Percentiles rank a stretch among this genome's conserved stretches.
phyloP scores from a whole-genome alignment of 2,113 vertebrate genomes.

The Orycteropus afer region DNA sequence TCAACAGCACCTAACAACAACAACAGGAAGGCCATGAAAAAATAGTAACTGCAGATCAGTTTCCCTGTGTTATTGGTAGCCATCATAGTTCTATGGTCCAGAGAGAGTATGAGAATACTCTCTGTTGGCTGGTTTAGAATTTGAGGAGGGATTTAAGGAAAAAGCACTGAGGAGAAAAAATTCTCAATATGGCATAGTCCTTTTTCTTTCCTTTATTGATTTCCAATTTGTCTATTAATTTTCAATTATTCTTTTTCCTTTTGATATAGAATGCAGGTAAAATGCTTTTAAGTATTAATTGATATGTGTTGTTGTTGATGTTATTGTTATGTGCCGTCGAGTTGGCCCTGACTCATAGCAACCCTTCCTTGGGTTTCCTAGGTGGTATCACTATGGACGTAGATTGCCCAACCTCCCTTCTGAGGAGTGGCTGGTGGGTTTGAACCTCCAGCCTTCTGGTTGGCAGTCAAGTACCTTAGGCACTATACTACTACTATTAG shows the following conservation, averaged over 20 bases:
- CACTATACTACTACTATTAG: no score
- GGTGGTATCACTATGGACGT: no score
- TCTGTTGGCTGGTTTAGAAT: background rate
- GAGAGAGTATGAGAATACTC: background rate
- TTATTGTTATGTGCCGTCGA: no score
- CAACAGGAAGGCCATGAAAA: background rate
- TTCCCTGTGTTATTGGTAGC: background rate
- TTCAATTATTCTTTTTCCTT: background rate
- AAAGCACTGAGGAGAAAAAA: background rate
- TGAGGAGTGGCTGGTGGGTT: no score
- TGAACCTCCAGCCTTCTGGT: no score
- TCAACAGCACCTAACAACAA: no score
- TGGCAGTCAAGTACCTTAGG: no score
- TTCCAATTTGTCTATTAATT: background rate
- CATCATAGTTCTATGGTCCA: fast-evolving
- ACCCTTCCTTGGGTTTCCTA: no score
- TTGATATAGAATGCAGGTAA: background rate
- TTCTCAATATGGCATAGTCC: background rate
- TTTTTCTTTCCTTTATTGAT: no score
- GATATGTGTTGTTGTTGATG: background rate
- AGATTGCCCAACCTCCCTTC: no score
- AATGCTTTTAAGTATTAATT: background rate
- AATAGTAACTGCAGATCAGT: background rate
- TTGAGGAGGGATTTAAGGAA: background rate
- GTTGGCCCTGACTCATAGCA: no score